phyloP scores from a whole-genome alignment of 2,888 invertebrate genomes.

The Ectropis crepuscularia region DNA sequence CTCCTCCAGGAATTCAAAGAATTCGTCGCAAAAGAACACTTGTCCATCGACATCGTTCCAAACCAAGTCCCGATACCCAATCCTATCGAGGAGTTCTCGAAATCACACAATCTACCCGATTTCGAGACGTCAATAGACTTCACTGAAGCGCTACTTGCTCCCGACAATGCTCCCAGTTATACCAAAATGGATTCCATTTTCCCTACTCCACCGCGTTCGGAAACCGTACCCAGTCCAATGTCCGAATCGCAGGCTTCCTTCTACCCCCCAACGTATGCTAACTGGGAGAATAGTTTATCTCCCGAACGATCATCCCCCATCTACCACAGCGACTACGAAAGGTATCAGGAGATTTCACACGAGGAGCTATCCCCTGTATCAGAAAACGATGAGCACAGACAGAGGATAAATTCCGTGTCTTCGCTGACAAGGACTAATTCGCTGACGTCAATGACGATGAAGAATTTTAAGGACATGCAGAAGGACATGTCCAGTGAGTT shows the following conservation, averaged over 20 bases:
- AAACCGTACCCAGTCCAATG: conserved; percentile 63
- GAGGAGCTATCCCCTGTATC: conserved; percentile 47
- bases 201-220: conserved; percentile 69
- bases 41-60: conserved; percentile 17
- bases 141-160: conserved; percentile 35
- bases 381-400: conserved; percentile 43
- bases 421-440: conserved; percentile 42
- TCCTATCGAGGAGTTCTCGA: conserved; percentile 49
- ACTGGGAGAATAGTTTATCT: conserved; percentile 60
- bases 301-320: conserved; percentile 63
- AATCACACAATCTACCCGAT: conserved; percentile 36
- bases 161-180: conserved; percentile 32
- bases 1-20: conserved; percentile 31
- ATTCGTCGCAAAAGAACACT: conserved; percentile 38
- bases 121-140: conserved; percentile 46
- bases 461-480: conserved; percentile 72
- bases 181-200: conserved; percentile 41
- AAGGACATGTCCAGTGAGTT: conserved; percentile 64
- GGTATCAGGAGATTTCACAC: conserved; percentile 63
- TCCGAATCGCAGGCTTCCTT: conserved; percentile 55
- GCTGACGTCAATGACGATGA: conserved; percentile 59
- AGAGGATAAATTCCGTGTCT: conserved; percentile 15
- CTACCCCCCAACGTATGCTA: conserved; percentile 56
- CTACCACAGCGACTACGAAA: conserved; percentile 64
- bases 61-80: conserved; percentile 34